Evolutionary conservation across 2,888 invertebrate species (phyloP), one percentile per base, ranked within the genome.

Genomic region (Sturmia bella): DNA sequence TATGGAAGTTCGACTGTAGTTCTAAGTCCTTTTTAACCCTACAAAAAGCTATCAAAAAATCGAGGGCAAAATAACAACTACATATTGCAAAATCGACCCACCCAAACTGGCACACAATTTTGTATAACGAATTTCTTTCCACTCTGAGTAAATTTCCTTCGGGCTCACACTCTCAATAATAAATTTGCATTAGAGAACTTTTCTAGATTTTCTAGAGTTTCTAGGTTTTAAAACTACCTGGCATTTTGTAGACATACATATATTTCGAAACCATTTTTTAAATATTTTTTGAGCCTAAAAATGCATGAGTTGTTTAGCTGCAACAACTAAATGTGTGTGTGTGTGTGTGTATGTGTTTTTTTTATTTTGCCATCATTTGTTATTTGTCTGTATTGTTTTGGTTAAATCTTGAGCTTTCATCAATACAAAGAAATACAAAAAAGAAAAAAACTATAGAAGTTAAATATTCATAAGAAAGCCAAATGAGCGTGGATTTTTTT

Each of bases 281-380:
- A n/a, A n/a, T n/a, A 54, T 11, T 45, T 74, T 32, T 56, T 90
- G 87, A 88, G 89, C 89, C 90, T 89, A 89, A 90, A 89, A 89
- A 86, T 84, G 85, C 87, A 89, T 89, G 90, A 89, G 89, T 90
- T 74, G 52, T 78, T 81, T 87, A 86, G 41, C 64, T 27, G 39
- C 61, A 66, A 84, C 78, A 57, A 48, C 41, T 79, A 57, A 74
- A 32, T 32, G 7, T 9, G n/a, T n/a, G n/a, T n/a, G n/a, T n/a
- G n/a, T n/a, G n/a, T n/a, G n/a, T n/a, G n/a, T n/a, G n/a, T n/a
- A n/a, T n/a, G n/a, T n/a, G n/a, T 12, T 48, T 61, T 57, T 59
- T 43, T 21, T n/a, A 52, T 63, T 61, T 61, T 19, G 63, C 37
- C 17, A 39, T 39, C 24, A 41, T 39, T 56, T 45, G 54, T 3